Conservation (phyloP, 2,797 vertebrate genomes). For the Pterois miles region DNA sequence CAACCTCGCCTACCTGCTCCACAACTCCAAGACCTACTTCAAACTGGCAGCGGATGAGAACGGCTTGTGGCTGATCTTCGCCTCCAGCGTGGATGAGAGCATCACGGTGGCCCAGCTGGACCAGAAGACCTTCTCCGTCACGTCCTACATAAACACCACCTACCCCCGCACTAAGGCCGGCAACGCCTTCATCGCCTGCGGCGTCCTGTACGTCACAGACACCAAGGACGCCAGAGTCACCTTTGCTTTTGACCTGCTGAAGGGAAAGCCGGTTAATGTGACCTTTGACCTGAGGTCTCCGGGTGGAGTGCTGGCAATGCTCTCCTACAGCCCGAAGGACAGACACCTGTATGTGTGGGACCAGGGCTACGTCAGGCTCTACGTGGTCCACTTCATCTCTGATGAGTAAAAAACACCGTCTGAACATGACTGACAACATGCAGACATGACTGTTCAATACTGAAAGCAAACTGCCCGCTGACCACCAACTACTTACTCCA, state of each 20-base stretch:
- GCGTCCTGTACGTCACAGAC: conserved; percentile 94
- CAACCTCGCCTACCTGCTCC: conserved; percentile 91
- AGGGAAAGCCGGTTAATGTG: conserved; percentile 85
- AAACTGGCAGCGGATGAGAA: conserved; percentile 92
- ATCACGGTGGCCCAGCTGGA: conserved; percentile 90
- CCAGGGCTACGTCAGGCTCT: conserved; percentile 86
- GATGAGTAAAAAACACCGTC: conserved; percentile 69
- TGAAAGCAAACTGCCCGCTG: neutral
- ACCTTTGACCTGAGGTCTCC: conserved; percentile 89
- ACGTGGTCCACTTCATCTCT: conserved; percentile 86
- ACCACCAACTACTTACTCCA: neutral
- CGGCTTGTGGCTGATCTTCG: conserved; percentile 95
- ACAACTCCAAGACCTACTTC: conserved; percentile 97
- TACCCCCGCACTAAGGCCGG: conserved; percentile 94
- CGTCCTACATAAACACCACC: conserved; percentile 88
- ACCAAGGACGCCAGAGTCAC: conserved; percentile 89
- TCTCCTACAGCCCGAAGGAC: conserved; percentile 91
- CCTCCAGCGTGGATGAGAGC: conserved; percentile 87
- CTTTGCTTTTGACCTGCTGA: conserved; percentile 92
- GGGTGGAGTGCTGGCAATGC: conserved; percentile 91
- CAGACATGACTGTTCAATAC: neutral
- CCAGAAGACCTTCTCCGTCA: conserved; percentile 87
- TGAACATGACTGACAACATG: neutral
- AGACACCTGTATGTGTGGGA: conserved; percentile 93
- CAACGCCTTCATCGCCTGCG: conserved; percentile 91